Evolutionary conservation across 35 echinoderm and acorn worm genomes (phyloP).

Genomic region (Strongylocentrotus purpuratus): DNA sequence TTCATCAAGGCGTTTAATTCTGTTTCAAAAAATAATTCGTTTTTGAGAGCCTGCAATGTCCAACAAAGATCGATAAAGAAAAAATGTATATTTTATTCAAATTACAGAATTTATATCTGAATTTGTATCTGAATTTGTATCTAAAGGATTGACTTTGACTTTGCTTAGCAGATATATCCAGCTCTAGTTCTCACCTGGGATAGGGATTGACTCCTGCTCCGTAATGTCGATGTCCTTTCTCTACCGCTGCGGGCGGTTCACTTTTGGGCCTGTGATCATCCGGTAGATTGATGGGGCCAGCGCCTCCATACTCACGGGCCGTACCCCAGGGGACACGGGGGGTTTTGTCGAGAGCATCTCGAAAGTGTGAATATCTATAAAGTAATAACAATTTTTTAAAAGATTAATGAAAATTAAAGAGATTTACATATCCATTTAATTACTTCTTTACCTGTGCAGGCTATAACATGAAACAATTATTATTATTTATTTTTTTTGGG

Average conservation of each 20-base stretch:
- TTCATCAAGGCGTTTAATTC: too few species aligned
- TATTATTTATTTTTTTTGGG: too few species aligned
- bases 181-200: slow-evolving; percentile 84
- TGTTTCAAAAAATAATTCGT: too few species aligned
- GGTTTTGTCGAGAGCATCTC: slow-evolving; percentile 81
- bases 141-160: background rate
- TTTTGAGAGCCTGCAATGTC: too few species aligned
- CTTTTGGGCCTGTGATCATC: slow-evolving; percentile 89
- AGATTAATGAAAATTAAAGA: background rate
- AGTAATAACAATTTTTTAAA: background rate
- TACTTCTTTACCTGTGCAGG: too few species aligned
- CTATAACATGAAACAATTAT: too few species aligned
- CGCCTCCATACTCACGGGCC: slow-evolving; percentile 86
- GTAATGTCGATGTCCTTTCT: slow-evolving; percentile 95
- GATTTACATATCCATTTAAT: background rate
- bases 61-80: too few species aligned
- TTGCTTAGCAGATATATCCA: background rate
- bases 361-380: slow-evolving; percentile 84
- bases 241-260: slow-evolving; percentile 94
- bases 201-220: slow-evolving; percentile 84
- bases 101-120: too few species aligned
- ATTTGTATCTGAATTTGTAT: too few species aligned
- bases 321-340: slow-evolving; percentile 92
- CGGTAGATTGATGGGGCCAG: slow-evolving; percentile 83
- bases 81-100: too few species aligned